Percentiles rank a stretch among this genome's conserved stretches.
Conservation (phyloP, 2,797 vertebrate genomes). For the Miichthys miiuy region DNA sequence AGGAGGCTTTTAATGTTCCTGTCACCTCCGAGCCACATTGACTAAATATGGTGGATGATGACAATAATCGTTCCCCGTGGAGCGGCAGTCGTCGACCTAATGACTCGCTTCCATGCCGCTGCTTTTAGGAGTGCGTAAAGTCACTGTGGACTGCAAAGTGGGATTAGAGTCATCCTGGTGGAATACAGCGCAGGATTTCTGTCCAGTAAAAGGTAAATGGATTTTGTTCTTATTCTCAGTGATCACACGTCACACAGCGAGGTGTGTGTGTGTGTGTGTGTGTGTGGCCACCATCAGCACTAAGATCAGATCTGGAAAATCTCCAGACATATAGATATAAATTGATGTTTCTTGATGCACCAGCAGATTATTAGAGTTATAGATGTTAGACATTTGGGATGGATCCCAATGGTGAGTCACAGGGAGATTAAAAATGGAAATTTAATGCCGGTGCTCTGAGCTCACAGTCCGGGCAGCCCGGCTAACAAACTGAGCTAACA, state of each 20-base stretch:
- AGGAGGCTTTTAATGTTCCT: slow-evolving; percentile 34
- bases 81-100: slow-evolving; percentile 55
- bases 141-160: slow-evolving; percentile 65
- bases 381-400: slow-evolving; percentile 20
- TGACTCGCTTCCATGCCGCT: slow-evolving; percentile 59
- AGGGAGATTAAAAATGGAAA: slow-evolving; percentile 25
- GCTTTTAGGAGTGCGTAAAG: slow-evolving; percentile 65
- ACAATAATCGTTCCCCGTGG: slow-evolving; percentile 52
- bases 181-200: slow-evolving; percentile 56
- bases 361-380: slow-evolving; percentile 2
- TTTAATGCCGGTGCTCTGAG: no score
- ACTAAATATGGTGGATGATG: slow-evolving; percentile 46
- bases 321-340: background rate
- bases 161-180: slow-evolving; percentile 73
- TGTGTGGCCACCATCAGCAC: slow-evolving; percentile 4
- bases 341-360: slow-evolving; percentile 1
- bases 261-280: background rate
- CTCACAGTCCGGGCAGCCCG: no score
- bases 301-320: background rate
- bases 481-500: no score
- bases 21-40: slow-evolving; percentile 25
- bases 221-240: slow-evolving; percentile 46
- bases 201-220: slow-evolving; percentile 62
- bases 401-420: slow-evolving; percentile 38
- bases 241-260: slow-evolving; percentile 28